These are phyloP conservation scores for Anguilla anguilla DNA, from an alignment of 2,797 vertebrate species.

Conservation along the genomic window DNA sequence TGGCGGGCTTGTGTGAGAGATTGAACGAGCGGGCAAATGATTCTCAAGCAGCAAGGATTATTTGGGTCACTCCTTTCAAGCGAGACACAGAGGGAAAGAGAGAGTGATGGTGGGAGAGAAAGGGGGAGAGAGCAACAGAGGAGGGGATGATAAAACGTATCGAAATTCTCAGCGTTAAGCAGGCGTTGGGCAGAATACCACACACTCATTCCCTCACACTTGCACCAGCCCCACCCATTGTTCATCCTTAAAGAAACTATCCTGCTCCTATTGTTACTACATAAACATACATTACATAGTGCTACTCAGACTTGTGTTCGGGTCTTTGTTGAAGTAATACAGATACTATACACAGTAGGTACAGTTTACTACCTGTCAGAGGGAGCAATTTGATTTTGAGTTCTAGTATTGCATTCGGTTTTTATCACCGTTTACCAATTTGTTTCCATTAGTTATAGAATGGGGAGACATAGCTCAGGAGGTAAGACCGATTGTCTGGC, in stretches of 20 bases:
- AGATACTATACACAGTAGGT: background rate
- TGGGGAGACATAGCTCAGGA: too few relatives aligned
- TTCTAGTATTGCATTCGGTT: background rate
- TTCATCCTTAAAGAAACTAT: background rate
- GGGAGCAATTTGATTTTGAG: background rate
- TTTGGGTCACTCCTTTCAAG: slow-evolving; percentile 70
- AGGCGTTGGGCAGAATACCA: slow-evolving; percentile 56
- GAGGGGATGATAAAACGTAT: slow-evolving; percentile 70
- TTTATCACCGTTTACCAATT: background rate
- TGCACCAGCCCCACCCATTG: background rate
- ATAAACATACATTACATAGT: background rate
- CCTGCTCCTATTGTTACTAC: background rate
- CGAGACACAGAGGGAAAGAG: slow-evolving; percentile 50
- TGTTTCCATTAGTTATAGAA: background rate
- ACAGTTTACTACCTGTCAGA: background rate
- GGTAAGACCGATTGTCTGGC: too few relatives aligned
- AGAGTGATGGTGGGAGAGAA: slow-evolving; percentile 45
- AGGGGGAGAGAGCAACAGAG: slow-evolving; percentile 53
- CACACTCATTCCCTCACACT: slow-evolving; percentile 27
- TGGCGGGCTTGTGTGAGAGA: slow-evolving; percentile 64
- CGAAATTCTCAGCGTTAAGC: slow-evolving; percentile 68
- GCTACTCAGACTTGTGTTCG: background rate
- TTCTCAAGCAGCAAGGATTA: slow-evolving; percentile 61
- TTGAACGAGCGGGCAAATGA: slow-evolving; percentile 62
- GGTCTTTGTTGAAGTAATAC: background rate